A percentile compares a stretch with the other conserved stretches of the same genome.
phyloP scores from a whole-genome alignment of 2,113 vertebrate species.

The Edolisoma coerulescens region DNA sequence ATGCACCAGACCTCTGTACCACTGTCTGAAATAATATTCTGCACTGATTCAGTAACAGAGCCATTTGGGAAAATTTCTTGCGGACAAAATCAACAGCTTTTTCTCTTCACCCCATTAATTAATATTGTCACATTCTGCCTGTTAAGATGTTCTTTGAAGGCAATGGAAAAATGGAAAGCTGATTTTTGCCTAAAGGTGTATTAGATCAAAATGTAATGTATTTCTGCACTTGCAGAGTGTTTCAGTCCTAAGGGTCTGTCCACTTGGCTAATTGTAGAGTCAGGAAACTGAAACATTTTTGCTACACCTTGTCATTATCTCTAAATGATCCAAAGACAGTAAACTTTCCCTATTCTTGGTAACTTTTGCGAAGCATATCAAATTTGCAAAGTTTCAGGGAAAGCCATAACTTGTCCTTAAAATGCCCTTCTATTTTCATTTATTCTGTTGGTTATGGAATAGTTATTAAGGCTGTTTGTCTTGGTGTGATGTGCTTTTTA shows the following conservation, averaged over 20 bases:
- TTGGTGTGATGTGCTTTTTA: background rate
- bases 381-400: background rate
- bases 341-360: background rate
- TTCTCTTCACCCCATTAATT: background rate
- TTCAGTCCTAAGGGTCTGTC: background rate
- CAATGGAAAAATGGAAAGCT: background rate
- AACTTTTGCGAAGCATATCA: background rate
- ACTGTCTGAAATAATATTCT: background rate
- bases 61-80: background rate
- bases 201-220: background rate
- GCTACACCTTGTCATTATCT: background rate
- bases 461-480: background rate
- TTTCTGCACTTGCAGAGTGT: background rate
- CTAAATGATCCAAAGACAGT: background rate
- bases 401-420: slow-evolving; percentile 4
- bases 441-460: background rate
- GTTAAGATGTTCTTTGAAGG: background rate
- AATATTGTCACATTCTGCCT: background rate
- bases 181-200: background rate
- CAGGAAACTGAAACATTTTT: background rate
- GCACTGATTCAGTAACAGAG: background rate
- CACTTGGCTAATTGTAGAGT: background rate
- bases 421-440: background rate
- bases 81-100: background rate
- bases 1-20: background rate